Evolutionary conservation across 1,140 invertebrate species (phyloP), one percentile per base, ranked within the genome.

Genomic region (Leptinotarsa undecemlineata): DNA sequence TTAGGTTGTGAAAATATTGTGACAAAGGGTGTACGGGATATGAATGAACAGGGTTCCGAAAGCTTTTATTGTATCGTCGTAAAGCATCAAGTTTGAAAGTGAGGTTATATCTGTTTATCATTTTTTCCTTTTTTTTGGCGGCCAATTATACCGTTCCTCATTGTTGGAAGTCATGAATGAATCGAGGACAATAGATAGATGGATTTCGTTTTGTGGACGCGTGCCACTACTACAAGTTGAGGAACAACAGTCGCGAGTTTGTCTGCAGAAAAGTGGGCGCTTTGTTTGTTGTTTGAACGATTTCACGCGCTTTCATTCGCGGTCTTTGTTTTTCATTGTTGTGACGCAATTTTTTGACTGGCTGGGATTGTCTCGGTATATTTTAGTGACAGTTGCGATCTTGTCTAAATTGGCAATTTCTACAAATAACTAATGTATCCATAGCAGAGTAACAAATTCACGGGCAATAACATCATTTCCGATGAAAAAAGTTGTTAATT

Each of bases 121-220:
- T 21, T 64, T 33, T 8, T 11, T 4, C 26, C 26, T 15, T n/a
- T 20, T 64, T 64, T 64, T 64, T 14, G 5, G 60, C n/a, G 21
- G 63, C 20, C 63, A 64, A 33, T 64, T 64, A 64, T 21, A 21
- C 26, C 20, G 63, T 64, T 64, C 26, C 20, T 33, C 63, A 64
- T 64, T 64, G 20, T 19, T 23, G 26, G 63, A 64, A 64, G 63
- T 64, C 63, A 64, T 64, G 63, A 64, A 64, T 64, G 63, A 64
- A 33, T 64, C 20, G 63, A 64, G 63, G 63, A 64, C 63, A 64
- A 64, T 64, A 20, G 63, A 33, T n/a, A 64, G 63, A 64, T 64
- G 63, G 26, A 64, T 64, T 57, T 19, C n/a, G 51, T 57, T 57
- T 57, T 57, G 51, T 57, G 51, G 15, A 57, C 51, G 51, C 51